Evolutionary conservation across 2,888 invertebrate species (phyloP).

Genomic region (Ichneumoninae sp.): DNA sequence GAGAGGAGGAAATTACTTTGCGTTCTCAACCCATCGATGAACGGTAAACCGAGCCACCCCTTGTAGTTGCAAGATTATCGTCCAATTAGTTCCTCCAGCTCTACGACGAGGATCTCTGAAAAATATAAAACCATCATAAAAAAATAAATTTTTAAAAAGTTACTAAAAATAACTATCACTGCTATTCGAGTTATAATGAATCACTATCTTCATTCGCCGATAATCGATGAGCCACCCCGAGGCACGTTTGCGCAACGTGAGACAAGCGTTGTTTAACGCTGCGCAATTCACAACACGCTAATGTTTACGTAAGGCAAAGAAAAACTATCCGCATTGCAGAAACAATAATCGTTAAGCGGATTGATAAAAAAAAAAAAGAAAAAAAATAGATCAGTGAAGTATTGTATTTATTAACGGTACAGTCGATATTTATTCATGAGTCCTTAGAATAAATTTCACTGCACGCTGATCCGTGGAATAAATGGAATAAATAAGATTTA

Average conservation of each 20-base stretch:
- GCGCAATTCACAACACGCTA: slow-evolving; percentile 10
- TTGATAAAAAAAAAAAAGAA: not conserved
- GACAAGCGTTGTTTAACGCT: slow-evolving; percentile 16
- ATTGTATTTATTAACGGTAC: not conserved
- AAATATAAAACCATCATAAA: slow-evolving; percentile 15
- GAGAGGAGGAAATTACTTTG: slow-evolving; percentile 66
- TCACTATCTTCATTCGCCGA: slow-evolving; percentile 6
- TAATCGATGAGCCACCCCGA: slow-evolving; percentile 10
- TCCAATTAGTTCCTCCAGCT: slow-evolving; percentile 55
- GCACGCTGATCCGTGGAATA: not conserved
- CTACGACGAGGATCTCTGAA: slow-evolving; percentile 54
- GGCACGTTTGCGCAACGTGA: slow-evolving; percentile 5
- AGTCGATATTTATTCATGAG: not conserved
- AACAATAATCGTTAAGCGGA: not conserved
- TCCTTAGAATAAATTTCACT: not conserved
- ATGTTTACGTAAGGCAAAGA: slow-evolving; percentile 1
- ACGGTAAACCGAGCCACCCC: slow-evolving; percentile 71
- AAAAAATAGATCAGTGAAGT: not conserved
- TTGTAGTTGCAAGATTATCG: slow-evolving; percentile 48
- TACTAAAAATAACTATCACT: not conserved
- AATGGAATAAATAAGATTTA: not conserved
- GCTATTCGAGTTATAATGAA: not conserved
- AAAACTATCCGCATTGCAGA: not conserved
- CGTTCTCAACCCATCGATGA: slow-evolving; percentile 84
- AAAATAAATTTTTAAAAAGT: not conserved